Conservation (phyloP, 2,113 vertebrate genomes). For the Petromus typicus region DNA sequence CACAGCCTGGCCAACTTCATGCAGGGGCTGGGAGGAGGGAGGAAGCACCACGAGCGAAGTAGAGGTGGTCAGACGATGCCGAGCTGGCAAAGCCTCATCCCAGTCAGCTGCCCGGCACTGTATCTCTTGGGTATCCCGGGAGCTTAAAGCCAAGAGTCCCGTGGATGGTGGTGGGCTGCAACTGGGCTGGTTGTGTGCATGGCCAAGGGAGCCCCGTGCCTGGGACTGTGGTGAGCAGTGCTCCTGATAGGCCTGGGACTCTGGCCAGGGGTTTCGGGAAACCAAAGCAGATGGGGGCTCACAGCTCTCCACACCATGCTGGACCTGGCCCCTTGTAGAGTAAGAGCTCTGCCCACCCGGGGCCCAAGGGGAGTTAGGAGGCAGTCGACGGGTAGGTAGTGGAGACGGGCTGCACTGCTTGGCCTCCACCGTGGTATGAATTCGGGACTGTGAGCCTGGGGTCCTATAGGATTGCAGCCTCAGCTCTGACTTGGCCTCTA, state of each 20-base stretch:
- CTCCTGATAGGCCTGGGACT: conserved; percentile 39
- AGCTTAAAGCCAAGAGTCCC: conserved; percentile 10
- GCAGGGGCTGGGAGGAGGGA: conserved; percentile 17
- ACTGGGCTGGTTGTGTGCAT: not conserved
- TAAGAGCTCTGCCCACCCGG: conserved; percentile 41
- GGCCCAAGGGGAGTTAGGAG: conserved; percentile 46
- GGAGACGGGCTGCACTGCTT: not conserved
- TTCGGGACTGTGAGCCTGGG: conserved; percentile 35
- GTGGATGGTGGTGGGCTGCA: conserved; percentile 52
- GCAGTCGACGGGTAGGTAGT: not conserved
- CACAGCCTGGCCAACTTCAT: conserved; percentile 1
- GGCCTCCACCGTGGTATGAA: conserved; percentile 31
- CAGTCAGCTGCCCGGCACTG: not conserved
- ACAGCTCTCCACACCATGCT: not conserved
- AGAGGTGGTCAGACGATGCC: conserved; percentile 48
- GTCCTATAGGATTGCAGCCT: conserved; percentile 51
- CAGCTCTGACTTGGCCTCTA: conserved; percentile 77
- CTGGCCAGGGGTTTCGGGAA: not conserved
- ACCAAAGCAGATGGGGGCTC: not conserved
- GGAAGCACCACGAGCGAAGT: conserved; percentile 37
- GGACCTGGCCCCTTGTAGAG: conserved; percentile 33
- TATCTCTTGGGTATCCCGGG: conserved; percentile 31
- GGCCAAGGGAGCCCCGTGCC: not conserved
- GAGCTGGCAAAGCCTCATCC: not conserved
- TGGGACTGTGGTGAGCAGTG: not conserved